Conservation (phyloP, 1,140 invertebrate genomes). For the Dendroctonus valens region DNA sequence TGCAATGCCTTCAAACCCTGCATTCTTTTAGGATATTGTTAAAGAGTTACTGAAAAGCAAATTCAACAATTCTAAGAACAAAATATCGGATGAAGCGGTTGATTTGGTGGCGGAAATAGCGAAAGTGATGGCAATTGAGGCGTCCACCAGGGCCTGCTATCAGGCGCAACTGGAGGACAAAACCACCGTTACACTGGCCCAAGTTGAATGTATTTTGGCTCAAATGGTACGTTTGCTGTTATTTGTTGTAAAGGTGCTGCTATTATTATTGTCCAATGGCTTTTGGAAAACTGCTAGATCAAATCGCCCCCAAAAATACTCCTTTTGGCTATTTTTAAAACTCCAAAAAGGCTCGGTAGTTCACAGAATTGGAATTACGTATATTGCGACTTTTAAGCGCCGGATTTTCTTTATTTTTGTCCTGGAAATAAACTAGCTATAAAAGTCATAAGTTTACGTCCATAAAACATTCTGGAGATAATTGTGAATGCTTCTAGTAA, state of each 20-base stretch:
- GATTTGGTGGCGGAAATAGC: conserved; percentile 52
- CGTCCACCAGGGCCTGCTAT: conserved; percentile 52
- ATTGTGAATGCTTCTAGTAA: too few relatives aligned
- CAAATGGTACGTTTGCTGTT: conserved; percentile 40
- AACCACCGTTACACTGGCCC: conserved; percentile 34
- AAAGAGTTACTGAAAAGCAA: conserved; percentile 47
- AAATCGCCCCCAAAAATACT: not conserved
- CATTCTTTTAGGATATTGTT: conserved; percentile 43
- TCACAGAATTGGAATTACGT: too few relatives aligned
- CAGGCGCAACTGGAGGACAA: conserved; percentile 52
- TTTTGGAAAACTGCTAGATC: not conserved
- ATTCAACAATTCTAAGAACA: conserved; percentile 48
- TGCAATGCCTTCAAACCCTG: not conserved
- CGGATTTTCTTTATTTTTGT: too few relatives aligned
- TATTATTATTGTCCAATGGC: not conserved
- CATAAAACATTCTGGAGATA: too few relatives aligned
- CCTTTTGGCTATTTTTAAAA: not conserved
- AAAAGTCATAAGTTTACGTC: too few relatives aligned
- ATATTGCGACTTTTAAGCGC: too few relatives aligned
- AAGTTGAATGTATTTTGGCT: conserved; percentile 41
- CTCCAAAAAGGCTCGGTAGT: not conserved
- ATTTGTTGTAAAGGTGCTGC: not conserved
- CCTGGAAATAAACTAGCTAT: too few relatives aligned
- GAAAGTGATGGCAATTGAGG: conserved; percentile 54
- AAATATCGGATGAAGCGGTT: conserved; percentile 47